phyloP scores from a whole-genome alignment of 2,888 invertebrate genomes.

The Amblyteles armatorius region DNA sequence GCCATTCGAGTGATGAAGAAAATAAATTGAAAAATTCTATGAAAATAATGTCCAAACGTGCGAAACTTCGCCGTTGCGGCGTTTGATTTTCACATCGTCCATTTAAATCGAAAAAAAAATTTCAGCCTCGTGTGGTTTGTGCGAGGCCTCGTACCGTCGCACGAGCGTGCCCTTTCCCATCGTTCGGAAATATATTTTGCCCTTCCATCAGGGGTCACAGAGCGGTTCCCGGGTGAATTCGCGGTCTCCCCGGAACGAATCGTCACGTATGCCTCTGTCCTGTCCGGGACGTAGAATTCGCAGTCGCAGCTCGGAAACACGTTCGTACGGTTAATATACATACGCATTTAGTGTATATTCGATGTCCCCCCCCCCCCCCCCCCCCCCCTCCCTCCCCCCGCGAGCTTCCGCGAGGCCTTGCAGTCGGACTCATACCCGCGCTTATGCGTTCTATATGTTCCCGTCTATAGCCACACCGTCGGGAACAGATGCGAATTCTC shows the following conservation, averaged over 20 bases:
- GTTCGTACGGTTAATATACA: slow-evolving; percentile 3
- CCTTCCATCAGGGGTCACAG: slow-evolving; percentile 66
- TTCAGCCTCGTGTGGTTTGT: slow-evolving; percentile 63
- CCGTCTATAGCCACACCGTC: not conserved
- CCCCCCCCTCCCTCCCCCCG: not conserved
- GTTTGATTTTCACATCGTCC: not conserved
- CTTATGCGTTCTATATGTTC: slow-evolving; percentile 5
- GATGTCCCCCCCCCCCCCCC: not conserved
- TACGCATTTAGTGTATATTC: not conserved
- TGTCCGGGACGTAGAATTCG: slow-evolving; percentile 46
- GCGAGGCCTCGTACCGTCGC: slow-evolving; percentile 48
- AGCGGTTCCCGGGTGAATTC: slow-evolving; percentile 35
- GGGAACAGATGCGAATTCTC: slow-evolving; percentile 8
- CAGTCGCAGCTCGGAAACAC: slow-evolving; percentile 17
- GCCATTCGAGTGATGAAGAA: no score
- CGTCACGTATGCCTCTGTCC: slow-evolving; percentile 44
- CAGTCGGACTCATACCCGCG: slow-evolving; percentile 12
- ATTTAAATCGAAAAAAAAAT: slow-evolving; percentile 11
- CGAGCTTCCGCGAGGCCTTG: not conserved
- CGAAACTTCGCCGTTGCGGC: no score
- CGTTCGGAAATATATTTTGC: slow-evolving; percentile 55
- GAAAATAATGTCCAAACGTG: no score
- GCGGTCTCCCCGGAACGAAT: slow-evolving; percentile 42
- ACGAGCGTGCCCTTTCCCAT: slow-evolving; percentile 20
- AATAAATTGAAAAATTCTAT: no score